Percentiles rank a stretch among this genome's conserved stretches.
Conservation (phyloP, 2,888 invertebrate species). For the Amaurobius ferox region DNA sequence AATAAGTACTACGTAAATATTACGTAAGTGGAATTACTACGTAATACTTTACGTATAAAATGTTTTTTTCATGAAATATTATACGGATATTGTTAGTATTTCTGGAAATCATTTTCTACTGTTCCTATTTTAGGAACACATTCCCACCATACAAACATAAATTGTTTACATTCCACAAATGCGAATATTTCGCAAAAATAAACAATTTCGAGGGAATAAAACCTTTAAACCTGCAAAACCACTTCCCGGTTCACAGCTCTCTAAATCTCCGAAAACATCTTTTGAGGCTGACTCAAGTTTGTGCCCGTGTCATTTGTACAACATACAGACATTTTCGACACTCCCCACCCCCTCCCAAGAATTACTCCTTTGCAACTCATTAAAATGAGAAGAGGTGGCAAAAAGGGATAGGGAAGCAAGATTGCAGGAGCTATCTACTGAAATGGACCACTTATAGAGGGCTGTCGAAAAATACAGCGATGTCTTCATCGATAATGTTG, state of each 20-base stretch:
- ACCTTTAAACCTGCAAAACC: background rate
- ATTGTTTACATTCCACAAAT: too few relatives aligned
- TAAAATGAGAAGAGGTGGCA: conserved; percentile 32
- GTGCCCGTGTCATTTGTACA: conserved; percentile 25
- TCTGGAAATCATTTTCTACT: too few relatives aligned
- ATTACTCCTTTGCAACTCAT: conserved; percentile 47
- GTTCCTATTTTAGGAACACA: too few relatives aligned
- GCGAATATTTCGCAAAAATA: background rate
- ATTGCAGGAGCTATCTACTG: conserved; percentile 36
- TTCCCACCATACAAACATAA: too few relatives aligned
- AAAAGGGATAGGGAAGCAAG: background rate
- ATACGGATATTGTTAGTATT: too few relatives aligned
- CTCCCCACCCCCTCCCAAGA: conserved; percentile 7
- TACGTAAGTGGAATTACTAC: too few relatives aligned
- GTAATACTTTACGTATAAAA: too few relatives aligned
- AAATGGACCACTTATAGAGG: conserved; percentile 52
- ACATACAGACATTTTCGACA: conserved; percentile 22
- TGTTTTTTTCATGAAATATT: too few relatives aligned
- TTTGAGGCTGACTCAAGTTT: conserved; percentile 15
- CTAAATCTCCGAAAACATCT: conserved; percentile 23
- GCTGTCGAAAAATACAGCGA: conserved; percentile 28
- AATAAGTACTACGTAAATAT: too few relatives aligned
- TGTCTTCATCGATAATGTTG: conserved; percentile 54
- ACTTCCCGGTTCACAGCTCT: background rate
- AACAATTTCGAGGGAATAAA: background rate